These are phyloP conservation scores for Saccostrea glomerata DNA, from an alignment of 1,140 invertebrate species.

Conservation along the genomic window DNA sequence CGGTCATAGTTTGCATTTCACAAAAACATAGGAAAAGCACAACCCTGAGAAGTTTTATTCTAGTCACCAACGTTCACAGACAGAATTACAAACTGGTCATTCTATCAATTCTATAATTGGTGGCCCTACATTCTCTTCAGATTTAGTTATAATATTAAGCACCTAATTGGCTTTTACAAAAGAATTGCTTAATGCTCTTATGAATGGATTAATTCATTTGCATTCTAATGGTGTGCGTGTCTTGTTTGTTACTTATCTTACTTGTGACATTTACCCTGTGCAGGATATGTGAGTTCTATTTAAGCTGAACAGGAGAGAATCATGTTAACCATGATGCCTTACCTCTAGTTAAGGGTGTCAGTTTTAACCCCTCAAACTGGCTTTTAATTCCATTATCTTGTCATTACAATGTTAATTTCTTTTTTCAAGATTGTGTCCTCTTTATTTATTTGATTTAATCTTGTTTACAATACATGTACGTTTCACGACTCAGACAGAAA, in stretches of 20 bases:
- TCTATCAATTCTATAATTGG: background rate
- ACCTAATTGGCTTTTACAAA: background rate
- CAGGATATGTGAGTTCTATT: too few relatives aligned
- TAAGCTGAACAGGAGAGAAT: background rate
- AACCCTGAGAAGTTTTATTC: background rate
- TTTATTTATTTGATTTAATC: too few relatives aligned
- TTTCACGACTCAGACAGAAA: background rate
- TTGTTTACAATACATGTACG: background rate
- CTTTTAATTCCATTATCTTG: background rate
- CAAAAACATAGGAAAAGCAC: background rate
- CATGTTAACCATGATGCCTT: background rate
- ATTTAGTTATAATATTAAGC: background rate
- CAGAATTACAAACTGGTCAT: background rate
- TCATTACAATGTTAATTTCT: background rate
- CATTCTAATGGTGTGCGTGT: too few relatives aligned
- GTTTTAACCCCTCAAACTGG: background rate
- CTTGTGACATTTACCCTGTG: too few relatives aligned
- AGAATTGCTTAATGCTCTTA: too few relatives aligned
- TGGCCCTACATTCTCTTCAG: background rate
- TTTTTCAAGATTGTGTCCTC: background rate
- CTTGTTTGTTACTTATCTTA: too few relatives aligned
- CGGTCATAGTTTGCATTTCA: background rate
- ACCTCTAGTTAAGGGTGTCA: background rate
- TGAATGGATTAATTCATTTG: background rate
- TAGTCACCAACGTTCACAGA: background rate